phyloP scores from a whole-genome alignment of 2,888 invertebrate genomes.

The Nephrotoma guestfalica region DNA sequence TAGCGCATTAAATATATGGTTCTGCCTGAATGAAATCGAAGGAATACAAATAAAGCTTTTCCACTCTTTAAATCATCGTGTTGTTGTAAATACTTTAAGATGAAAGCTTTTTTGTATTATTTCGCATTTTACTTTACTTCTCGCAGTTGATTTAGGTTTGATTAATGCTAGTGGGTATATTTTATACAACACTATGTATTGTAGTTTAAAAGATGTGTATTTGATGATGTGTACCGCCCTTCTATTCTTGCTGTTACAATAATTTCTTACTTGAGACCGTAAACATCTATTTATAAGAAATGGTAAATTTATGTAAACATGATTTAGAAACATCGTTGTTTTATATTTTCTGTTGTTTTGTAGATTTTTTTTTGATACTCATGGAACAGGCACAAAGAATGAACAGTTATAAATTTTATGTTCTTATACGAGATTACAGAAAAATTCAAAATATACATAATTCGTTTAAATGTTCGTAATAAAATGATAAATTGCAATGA shows the following conservation, averaged over 20 bases:
- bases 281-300: background rate
- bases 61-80: background rate
- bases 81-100: background rate
- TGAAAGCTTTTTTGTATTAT: background rate
- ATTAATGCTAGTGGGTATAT: background rate
- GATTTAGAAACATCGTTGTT: background rate
- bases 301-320: background rate
- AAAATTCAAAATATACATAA: too few species aligned
- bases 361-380: too few species aligned
- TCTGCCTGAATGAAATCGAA: background rate
- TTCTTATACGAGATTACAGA: too few species aligned
- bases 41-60: background rate
- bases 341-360: background rate
- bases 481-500: too few species aligned
- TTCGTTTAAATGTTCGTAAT: too few species aligned
- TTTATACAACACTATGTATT: background rate
- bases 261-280: background rate
- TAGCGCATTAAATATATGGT: background rate
- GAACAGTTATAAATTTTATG: too few species aligned
- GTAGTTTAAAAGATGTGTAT: background rate
- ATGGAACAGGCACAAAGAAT: too few species aligned
- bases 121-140: background rate
- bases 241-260: background rate
- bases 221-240: background rate
- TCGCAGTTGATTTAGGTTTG: background rate